phyloP scores from a whole-genome alignment of 2,888 invertebrate genomes.

The Merodon equestris region DNA sequence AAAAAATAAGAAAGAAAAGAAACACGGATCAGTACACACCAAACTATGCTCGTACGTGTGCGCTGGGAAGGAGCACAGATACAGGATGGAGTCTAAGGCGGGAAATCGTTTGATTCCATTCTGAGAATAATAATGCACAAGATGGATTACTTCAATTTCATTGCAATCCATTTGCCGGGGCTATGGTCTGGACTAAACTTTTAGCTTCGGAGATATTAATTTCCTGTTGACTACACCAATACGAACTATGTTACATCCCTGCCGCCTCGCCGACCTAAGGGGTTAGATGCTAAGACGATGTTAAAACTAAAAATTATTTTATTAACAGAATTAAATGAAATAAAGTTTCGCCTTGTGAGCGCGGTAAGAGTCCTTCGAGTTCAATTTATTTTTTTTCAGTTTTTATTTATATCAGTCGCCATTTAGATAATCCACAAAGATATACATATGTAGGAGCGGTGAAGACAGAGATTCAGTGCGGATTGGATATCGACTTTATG shows the following conservation, averaged over 20 bases:
- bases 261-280: neutral
- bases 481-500: constrained; percentile 46
- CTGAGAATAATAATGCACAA: constrained; percentile 58
- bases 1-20: neutral
- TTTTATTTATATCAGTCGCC: constrained; percentile 56
- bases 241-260: too few relatives aligned
- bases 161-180: constrained; percentile 44
- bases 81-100: constrained; percentile 2
- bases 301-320: constrained; percentile 59
- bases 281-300: constrained; percentile 56
- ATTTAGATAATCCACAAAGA: constrained; percentile 1
- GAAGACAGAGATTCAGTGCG: constrained; percentile 10
- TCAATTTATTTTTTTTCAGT: constrained; percentile 67
- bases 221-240: constrained; percentile 58
- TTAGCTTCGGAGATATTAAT: constrained; percentile 57
- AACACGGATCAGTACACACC: constrained; percentile 32
- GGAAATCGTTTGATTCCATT: constrained; percentile 30
- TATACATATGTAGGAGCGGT: too few relatives aligned
- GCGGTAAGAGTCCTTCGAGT: constrained; percentile 53
- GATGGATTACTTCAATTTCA: constrained; percentile 58
- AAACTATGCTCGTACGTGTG: constrained; percentile 24
- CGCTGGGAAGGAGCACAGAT: too few relatives aligned
- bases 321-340: constrained; percentile 65
- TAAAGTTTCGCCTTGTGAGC: constrained; percentile 62
- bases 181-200: constrained; percentile 29